Conservation (phyloP, 2,888 invertebrate species). For the Phyllotreta cruciferae region DNA sequence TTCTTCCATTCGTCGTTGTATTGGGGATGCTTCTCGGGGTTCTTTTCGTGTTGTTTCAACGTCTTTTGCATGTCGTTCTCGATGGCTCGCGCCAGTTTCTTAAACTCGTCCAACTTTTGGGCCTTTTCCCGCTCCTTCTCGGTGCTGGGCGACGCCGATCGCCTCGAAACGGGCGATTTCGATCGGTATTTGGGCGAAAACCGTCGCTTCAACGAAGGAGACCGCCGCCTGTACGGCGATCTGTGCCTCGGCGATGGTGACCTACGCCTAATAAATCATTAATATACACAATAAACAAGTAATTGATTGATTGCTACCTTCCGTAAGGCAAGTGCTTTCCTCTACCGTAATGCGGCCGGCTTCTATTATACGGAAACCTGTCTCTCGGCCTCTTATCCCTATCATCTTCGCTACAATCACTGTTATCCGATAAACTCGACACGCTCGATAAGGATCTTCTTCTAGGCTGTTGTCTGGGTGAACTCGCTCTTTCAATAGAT, state of each 20-base stretch:
- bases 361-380: neutral
- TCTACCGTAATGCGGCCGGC: constrained; percentile 13
- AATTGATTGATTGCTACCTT: constrained; percentile 28
- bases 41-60: constrained; percentile 78
- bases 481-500: neutral
- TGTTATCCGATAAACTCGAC: constrained; percentile 62
- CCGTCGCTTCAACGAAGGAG: constrained; percentile 32
- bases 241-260: constrained; percentile 13
- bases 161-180: neutral
- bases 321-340: constrained; percentile 30
- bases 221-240: constrained; percentile 29
- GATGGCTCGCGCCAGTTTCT: constrained; percentile 61
- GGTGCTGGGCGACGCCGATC: constrained; percentile 27
- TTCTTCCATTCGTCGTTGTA: constrained; percentile 91
- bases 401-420: constrained; percentile 54
- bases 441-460: constrained; percentile 63
- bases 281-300: neutral
- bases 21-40: constrained; percentile 87
- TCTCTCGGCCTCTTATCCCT: constrained; percentile 20
- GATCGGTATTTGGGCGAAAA: constrained; percentile 28
- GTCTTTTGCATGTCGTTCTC: constrained; percentile 70
- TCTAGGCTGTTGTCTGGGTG: constrained; percentile 37
- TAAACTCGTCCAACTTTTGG: constrained; percentile 64
- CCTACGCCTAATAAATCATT: constrained; percentile 10
- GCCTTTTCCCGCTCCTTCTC: constrained; percentile 45